Conservation (phyloP, 2,113 vertebrate species). For the Clinocottus analis region DNA sequence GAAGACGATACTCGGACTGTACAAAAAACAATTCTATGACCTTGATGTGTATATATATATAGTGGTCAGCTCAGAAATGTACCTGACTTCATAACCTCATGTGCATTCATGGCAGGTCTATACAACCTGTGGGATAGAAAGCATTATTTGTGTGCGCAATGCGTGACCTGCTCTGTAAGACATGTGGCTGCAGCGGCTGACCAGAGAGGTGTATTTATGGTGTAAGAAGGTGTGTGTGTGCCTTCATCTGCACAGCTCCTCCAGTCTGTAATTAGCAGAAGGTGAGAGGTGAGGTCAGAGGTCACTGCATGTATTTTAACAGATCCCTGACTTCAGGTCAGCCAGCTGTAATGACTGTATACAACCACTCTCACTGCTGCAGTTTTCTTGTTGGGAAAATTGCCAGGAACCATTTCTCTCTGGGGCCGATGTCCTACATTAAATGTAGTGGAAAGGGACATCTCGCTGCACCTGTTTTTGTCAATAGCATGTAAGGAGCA, state of each 20-base stretch:
- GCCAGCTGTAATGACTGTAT: slow-evolving; percentile 27
- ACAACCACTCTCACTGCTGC: slow-evolving; percentile 54
- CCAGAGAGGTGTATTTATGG: slow-evolving; percentile 53
- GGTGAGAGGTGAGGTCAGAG: slow-evolving; percentile 55
- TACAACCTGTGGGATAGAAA: slow-evolving; percentile 10
- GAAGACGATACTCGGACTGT: too few species aligned
- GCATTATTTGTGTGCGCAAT: slow-evolving; percentile 12
- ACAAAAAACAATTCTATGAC: too few species aligned
- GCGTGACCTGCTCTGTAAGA: slow-evolving; percentile 30
- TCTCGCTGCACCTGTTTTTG: not conserved
- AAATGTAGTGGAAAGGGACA: not conserved
- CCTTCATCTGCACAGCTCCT: not conserved
- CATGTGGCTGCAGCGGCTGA: slow-evolving; percentile 42
- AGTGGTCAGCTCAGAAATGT: slow-evolving; percentile 1
- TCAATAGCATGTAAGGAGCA: not conserved
- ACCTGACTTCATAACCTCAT: not conserved
- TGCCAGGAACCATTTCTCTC: not conserved
- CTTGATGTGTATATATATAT: too few species aligned
- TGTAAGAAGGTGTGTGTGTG: slow-evolving; percentile 40
- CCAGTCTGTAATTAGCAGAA: slow-evolving; percentile 65
- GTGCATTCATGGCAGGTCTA: slow-evolving; percentile 3
- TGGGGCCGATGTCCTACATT: not conserved
- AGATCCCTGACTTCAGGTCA: slow-evolving; percentile 20
- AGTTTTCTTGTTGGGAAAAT: slow-evolving; percentile 1
- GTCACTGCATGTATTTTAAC: slow-evolving; percentile 24